A percentile compares a stretch with the other conserved stretches of the same genome.
These are phyloP conservation scores for Corythornis vintsioides DNA, from an alignment of 2,113 vertebrate species.

Conservation along the genomic window DNA sequence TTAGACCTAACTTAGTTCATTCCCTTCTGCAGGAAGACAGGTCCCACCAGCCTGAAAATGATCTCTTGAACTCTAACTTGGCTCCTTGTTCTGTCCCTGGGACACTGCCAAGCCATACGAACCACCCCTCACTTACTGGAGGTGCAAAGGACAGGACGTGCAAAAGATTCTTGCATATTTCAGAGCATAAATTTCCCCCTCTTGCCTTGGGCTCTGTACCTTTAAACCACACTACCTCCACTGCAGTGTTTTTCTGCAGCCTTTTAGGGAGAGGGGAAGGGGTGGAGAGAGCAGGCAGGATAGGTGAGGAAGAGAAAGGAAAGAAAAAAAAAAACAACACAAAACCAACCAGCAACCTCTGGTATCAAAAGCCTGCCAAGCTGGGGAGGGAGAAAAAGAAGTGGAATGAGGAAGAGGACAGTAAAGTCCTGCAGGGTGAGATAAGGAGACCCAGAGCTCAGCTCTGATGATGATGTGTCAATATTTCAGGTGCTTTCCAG, in stretches of 20 bases:
- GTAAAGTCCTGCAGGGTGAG: background rate
- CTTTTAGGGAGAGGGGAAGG: background rate
- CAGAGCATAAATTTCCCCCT: background rate
- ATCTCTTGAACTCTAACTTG: background rate
- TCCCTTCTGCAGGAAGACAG: background rate
- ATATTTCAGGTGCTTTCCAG: background rate
- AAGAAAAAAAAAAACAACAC: background rate
- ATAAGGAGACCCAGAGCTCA: background rate
- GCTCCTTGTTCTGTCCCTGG: background rate
- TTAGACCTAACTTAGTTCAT: background rate
- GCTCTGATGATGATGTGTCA: background rate
- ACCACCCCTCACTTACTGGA: rapidly evolving
- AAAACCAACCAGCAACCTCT: background rate
- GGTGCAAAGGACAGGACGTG: background rate
- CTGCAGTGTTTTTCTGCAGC: background rate
- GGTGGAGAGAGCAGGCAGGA: background rate
- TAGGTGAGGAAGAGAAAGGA: background rate
- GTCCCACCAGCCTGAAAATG: background rate
- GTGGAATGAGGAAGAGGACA: background rate
- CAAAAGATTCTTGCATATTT: background rate
- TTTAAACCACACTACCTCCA: background rate
- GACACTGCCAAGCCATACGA: rapidly evolving
- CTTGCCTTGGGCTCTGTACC: background rate
- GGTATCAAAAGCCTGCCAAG: background rate
- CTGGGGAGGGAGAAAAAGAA: background rate